Evolutionary conservation across 2,113 vertebrate genomes (phyloP).

Genomic region (Madoqua kirkii): DNA sequence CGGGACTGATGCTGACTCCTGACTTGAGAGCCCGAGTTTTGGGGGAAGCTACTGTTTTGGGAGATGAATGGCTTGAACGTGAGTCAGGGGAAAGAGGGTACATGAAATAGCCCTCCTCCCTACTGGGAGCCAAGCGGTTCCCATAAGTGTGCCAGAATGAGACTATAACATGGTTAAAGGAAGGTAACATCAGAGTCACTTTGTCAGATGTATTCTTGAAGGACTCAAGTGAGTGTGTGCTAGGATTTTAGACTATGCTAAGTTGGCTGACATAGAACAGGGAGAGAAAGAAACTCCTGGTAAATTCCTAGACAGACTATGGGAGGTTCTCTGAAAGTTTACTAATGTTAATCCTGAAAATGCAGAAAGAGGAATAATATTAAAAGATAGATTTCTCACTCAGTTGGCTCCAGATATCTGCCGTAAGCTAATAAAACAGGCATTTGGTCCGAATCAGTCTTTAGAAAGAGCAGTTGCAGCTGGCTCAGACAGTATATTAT

Average conservation of each 20-base stretch:
- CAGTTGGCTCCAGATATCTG: not conserved
- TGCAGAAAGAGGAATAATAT: not conserved
- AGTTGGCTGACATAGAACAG: not conserved
- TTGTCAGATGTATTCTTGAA: not conserved
- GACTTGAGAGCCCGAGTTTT: not conserved
- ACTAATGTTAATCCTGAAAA: not conserved
- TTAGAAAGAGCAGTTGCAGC: too few species aligned
- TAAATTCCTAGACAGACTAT: not conserved
- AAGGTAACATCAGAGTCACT: not conserved
- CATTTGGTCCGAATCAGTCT: too few species aligned
- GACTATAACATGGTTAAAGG: not conserved
- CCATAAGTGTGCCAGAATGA: not conserved
- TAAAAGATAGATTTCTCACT: not conserved
- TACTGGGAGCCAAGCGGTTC: not conserved
- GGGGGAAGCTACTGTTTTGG: not conserved
- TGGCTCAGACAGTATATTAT: too few species aligned
- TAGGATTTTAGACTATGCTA: not conserved
- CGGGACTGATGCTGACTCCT: not conserved
- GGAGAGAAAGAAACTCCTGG: not conserved
- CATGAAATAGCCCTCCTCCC: not conserved
- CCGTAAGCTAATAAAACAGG: not conserved
- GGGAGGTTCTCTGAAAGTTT: not conserved
- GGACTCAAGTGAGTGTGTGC: not conserved
- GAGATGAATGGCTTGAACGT: not conserved
- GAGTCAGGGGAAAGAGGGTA: rapidly evolving